phyloP scores from a whole-genome alignment of 2,797 vertebrate species.

The Semaprochilodus insignis region DNA sequence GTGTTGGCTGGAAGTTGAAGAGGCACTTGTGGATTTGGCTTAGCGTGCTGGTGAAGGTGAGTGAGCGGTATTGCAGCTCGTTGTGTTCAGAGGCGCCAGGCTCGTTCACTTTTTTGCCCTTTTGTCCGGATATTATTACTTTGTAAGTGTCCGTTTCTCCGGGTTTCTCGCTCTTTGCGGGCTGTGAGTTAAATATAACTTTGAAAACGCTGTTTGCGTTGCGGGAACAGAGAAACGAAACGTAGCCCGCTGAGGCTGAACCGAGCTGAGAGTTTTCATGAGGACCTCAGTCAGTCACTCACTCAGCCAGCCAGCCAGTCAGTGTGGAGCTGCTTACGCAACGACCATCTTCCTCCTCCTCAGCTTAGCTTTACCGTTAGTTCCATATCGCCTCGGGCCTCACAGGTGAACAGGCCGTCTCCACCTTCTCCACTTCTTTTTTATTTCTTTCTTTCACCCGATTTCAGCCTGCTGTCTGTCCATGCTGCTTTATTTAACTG shows the following conservation, averaged over 20 bases:
- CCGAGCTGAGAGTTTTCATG: slow-evolving; percentile 25
- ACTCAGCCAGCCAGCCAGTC: background rate
- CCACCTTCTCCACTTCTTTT: background rate
- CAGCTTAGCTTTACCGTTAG: slow-evolving; percentile 79
- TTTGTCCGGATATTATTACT: no score
- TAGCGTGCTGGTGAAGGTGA: slow-evolving; percentile 81
- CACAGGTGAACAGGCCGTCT: background rate
- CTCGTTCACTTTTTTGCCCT: background rate
- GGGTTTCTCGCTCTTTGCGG: background rate
- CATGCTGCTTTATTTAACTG: background rate
- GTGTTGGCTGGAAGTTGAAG: slow-evolving; percentile 63
- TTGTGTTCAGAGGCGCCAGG: slow-evolving; percentile 40
- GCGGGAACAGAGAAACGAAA: background rate
- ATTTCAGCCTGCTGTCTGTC: background rate
- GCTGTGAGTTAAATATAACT: background rate
- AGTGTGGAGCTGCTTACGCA: slow-evolving; percentile 69
- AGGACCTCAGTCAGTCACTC: background rate
- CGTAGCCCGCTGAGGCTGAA: no score
- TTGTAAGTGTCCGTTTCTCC: no score
- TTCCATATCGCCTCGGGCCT: slow-evolving; percentile 61
- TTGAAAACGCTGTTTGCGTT: background rate
- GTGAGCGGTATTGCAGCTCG: slow-evolving; percentile 63
- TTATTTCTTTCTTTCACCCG: background rate
- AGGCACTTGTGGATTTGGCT: slow-evolving; percentile 52
- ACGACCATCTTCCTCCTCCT: slow-evolving; percentile 52